Conservation (phyloP, 1,140 invertebrate genomes). For the Formica selysi region DNA sequence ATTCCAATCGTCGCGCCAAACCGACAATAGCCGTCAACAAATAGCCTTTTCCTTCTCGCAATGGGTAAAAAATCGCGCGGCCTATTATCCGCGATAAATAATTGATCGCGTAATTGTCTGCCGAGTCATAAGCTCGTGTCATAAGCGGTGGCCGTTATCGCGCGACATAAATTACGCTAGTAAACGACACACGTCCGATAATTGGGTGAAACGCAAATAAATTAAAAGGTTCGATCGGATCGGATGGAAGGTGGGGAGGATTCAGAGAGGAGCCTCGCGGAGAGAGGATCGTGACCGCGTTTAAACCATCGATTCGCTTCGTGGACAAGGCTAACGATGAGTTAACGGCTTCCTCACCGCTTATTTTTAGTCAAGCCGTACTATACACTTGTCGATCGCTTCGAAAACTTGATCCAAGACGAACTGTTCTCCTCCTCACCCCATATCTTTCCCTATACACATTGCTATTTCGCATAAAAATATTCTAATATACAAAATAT, state of each 20-base stretch:
- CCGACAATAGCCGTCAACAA: constrained; percentile 24
- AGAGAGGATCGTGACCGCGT: constrained; percentile 19
- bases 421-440: not conserved
- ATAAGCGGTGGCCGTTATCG: constrained; percentile 26
- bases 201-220: constrained; percentile 44
- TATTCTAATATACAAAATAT: not conserved
- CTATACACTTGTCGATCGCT: not conserved
- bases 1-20: constrained; percentile 30
- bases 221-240: constrained; percentile 15
- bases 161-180: constrained; percentile 31
- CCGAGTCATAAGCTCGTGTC: constrained; percentile 27
- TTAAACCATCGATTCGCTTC: constrained; percentile 22
- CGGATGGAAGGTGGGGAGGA: constrained; percentile 26
- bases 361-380: constrained; percentile 15
- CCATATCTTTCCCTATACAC: not conserved
- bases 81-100: constrained; percentile 36
- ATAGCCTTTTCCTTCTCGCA: not conserved
- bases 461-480: not conserved
- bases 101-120: constrained; percentile 34
- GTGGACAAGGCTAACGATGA: constrained; percentile 28
- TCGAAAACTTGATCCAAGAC: constrained; percentile 45
- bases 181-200: constrained; percentile 43
- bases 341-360: constrained; percentile 26
- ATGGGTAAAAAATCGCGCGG: constrained; percentile 17
- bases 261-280: not conserved